Evolutionary conservation across 2,888 invertebrate species (phyloP), one percentile per base, ranked within the genome.

Genomic region (Brenthis ino): DNA sequence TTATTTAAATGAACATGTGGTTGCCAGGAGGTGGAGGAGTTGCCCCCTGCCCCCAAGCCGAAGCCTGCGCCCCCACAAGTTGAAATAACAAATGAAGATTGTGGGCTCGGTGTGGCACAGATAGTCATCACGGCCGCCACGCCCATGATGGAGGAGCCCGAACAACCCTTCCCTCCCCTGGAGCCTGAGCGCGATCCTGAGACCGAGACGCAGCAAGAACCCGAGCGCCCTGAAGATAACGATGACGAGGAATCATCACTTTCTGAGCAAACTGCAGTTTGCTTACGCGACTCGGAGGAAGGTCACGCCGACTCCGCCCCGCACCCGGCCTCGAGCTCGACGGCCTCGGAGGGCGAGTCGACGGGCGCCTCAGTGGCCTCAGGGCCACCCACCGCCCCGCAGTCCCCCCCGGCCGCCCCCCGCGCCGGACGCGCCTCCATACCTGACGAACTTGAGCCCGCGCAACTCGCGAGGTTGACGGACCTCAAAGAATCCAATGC

Each of bases 51-150:
- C 69, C 79, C 77, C 73, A 78, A 76, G 74, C 78, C 77, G 79
- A 82, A 82, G 77, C 82, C 83, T 76, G 84, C 77, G 77, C 82
- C 79, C 77, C 82, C 85, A 71, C 82, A 80, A 84, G 88, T 84
- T 88, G 89, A 89, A 77, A 83, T 86, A 70, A 93, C 94, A 6
- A 74, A 77, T 6, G 86, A 87, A 76, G 95, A 95, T 76, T 93
- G 94, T 77, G 96, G 96, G 77, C 94, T 97, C 74, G 97, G 96
- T 73, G 97, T 97, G 77, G 97, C 97, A 65, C 96, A 97, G 87
- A 98, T 98, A 79, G 97, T 98, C 70, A 98, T 98, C 86, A 98
- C 98, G 58, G 98, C 98, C 66, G 98, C 98, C 74, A 98, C 98
- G 56, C 98, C 98, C 57, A 97, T 97, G 96, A 93, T 95, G 80